Conservation (phyloP, 2,888 invertebrate species). For the Rhopalosiphum nymphaeae region DNA sequence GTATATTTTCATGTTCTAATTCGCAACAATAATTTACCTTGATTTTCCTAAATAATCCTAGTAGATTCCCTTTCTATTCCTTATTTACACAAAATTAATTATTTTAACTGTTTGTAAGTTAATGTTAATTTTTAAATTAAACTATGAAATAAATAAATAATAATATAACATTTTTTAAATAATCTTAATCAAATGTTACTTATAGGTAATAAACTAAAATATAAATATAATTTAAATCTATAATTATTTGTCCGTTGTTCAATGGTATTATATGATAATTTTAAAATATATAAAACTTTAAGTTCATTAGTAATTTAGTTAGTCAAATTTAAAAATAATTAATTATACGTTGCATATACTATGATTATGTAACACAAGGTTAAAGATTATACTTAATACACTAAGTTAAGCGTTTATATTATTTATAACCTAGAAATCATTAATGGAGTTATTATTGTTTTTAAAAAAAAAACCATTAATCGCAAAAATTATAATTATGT, state of each 20-base stretch:
- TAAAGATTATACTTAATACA: not conserved
- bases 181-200: not conserved
- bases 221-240: not conserved
- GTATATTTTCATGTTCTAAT: conserved; percentile 7
- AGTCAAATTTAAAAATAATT: not conserved
- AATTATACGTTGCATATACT: not conserved
- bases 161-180: not conserved
- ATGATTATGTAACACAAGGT: not conserved
- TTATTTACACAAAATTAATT: not conserved
- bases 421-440: not conserved
- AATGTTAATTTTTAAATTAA: not conserved
- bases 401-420: not conserved
- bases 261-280: not conserved
- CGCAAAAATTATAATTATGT: not conserved
- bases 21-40: not conserved
- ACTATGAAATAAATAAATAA: not conserved
- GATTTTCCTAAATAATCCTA: not conserved
- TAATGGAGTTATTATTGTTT: not conserved
- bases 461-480: not conserved
- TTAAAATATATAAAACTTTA: no score
- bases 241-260: not conserved
- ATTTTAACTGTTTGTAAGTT: not conserved
- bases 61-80: not conserved
- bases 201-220: not conserved
- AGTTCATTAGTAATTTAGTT: not conserved